phyloP scores from a whole-genome alignment of 2,113 vertebrate species.

The Falco punctatus region DNA sequence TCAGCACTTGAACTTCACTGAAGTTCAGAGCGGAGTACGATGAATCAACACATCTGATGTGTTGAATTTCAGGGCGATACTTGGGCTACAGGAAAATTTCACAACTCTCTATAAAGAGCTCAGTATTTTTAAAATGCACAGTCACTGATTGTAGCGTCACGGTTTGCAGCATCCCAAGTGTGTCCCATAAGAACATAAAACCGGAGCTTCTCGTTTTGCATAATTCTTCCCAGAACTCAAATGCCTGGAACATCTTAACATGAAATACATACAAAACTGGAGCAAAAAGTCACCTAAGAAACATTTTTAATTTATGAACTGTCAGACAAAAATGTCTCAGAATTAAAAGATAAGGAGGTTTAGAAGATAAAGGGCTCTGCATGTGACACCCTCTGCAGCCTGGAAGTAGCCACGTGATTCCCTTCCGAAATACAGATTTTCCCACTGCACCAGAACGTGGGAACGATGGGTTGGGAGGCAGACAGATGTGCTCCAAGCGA shows the following conservation, averaged over 20 bases:
- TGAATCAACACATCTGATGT: neutral
- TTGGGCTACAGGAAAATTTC: neutral
- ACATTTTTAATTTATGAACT: constrained; percentile 67
- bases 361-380: constrained; percentile 53
- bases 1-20: neutral
- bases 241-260: constrained; percentile 35
- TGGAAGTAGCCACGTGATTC: constrained; percentile 4
- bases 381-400: constrained; percentile 31
- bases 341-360: constrained; percentile 62
- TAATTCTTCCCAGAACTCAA: constrained; percentile 51
- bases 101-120: neutral
- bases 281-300: constrained; percentile 59
- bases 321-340: constrained; percentile 56
- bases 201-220: neutral
- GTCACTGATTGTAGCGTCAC: neutral
- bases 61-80: neutral
- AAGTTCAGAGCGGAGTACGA: neutral
- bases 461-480: constrained; percentile 27
- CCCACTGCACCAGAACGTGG: neutral
- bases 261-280: constrained; percentile 48
- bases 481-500: constrained; percentile 61
- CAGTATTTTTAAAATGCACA: neutral
- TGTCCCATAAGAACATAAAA: constrained; percentile 1
- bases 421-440: constrained; percentile 31
- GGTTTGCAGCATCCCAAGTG: neutral